phyloP scores from a whole-genome alignment of 37 sponge, comb jelly and placozoan species.

The Crambe crambe region DNA sequence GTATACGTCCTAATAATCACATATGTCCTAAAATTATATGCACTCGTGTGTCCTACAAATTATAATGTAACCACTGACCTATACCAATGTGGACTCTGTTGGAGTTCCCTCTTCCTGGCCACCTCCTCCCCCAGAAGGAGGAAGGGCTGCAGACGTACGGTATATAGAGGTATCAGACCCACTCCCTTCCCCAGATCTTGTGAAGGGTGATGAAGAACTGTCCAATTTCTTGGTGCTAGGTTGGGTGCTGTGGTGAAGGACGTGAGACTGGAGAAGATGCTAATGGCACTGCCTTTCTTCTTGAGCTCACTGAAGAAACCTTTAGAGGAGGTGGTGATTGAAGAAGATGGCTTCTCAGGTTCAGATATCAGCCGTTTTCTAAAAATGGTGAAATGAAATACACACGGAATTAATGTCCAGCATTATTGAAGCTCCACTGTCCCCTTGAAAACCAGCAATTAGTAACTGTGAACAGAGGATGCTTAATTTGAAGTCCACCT shows the following conservation, averaged over 20 bases:
- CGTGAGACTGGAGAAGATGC: constrained; percentile 31
- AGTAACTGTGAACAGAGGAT: no score
- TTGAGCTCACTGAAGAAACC: constrained; percentile 22
- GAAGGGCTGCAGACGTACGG: neutral
- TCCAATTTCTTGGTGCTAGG: neutral
- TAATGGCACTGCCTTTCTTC: constrained; percentile 45
- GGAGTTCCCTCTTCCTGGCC: neutral
- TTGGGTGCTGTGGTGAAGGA: neutral
- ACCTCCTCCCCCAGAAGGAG: neutral
- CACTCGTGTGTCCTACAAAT: no score
- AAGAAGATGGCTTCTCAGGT: neutral
- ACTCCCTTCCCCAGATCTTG: neutral
- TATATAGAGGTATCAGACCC: neutral
- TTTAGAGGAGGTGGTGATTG: neutral
- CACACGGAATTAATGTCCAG: no score
- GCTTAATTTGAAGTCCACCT: no score
- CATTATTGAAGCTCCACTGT: neutral
- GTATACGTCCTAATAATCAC: no score
- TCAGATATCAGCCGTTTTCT: neutral
- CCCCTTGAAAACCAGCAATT: no score
- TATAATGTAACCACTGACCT: no score
- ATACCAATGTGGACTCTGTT: constrained; percentile 20
- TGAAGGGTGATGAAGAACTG: neutral
- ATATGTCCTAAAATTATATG: no score
- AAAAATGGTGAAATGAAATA: no score